Evolutionary conservation across 2,888 invertebrate genomes (phyloP).

Genomic region (Ormyrus pomaceus): DNA sequence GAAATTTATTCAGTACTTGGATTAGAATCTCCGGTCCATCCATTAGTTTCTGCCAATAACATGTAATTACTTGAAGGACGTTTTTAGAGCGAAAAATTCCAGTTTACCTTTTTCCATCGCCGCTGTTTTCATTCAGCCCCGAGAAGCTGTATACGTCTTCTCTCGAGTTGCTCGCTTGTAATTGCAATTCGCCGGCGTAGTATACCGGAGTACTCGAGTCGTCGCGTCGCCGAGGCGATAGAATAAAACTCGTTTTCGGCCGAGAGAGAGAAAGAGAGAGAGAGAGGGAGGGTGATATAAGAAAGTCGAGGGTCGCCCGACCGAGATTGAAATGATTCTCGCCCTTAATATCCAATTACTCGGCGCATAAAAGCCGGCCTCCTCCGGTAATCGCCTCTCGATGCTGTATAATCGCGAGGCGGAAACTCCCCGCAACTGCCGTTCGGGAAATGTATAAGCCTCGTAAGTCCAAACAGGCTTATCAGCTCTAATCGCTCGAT

Average conservation of each 20-base stretch:
- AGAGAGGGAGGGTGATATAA: neutral
- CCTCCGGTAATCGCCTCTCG: constrained; percentile 12
- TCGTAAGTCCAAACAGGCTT: constrained; percentile 30
- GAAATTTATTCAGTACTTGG: constrained; percentile 9
- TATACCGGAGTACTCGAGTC: constrained; percentile 8
- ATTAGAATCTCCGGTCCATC: neutral
- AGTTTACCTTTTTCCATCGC: neutral
- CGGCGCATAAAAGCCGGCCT: constrained; percentile 1
- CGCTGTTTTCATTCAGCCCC: neutral
- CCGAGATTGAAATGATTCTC: constrained; percentile 31
- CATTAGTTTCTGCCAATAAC: constrained; percentile 37
- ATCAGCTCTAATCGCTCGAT: constrained; percentile 37
- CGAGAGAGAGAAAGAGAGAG: neutral
- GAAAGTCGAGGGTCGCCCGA: neutral
- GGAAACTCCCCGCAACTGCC: neutral
- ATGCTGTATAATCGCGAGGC: neutral
- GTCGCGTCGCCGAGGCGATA: constrained; percentile 32
- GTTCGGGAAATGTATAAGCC: neutral
- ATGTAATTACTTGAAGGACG: constrained; percentile 22
- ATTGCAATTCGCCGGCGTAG: constrained; percentile 38
- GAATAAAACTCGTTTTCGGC: constrained; percentile 45
- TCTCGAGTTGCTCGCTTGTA: constrained; percentile 9
- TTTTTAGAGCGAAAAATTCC: constrained; percentile 8
- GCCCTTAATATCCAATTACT: constrained; percentile 46
- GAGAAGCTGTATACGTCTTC: neutral